Percentiles rank a stretch among this genome's conserved stretches.
Conservation (phyloP, 2,797 vertebrate genomes). For the Cynodonichthys magdalenae region DNA sequence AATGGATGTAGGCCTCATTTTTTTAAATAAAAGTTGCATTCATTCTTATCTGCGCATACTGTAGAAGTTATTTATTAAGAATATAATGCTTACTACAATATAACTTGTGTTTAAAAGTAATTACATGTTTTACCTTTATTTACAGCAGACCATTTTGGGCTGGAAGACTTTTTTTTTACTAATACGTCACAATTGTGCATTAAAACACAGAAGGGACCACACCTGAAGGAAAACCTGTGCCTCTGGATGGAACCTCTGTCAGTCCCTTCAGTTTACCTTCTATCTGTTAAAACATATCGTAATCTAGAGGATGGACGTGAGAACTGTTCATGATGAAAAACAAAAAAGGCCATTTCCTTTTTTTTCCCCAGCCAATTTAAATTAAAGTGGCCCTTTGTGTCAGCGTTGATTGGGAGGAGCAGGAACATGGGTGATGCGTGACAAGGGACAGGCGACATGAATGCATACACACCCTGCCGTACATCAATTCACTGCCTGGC, state of each 20-base stretch:
- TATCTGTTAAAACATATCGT: conserved; percentile 36
- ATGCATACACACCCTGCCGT: conserved; percentile 54
- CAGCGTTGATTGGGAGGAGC: conserved; percentile 59
- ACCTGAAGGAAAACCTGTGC: conserved; percentile 46
- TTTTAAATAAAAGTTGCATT: too few species aligned
- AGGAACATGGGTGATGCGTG: conserved; percentile 49
- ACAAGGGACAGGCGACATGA: conserved; percentile 54
- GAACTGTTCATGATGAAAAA: conserved; percentile 17
- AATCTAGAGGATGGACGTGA: conserved; percentile 26
- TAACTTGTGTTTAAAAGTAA: too few species aligned
- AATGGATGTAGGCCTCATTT: too few species aligned
- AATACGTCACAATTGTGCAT: too few species aligned
- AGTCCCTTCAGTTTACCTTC: conserved; percentile 49
- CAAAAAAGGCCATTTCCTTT: conserved; percentile 25
- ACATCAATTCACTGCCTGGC: conserved; percentile 69
- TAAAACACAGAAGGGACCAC: conserved; percentile 27
- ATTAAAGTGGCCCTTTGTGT: conserved; percentile 62
- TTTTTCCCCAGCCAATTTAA: conserved; percentile 45
- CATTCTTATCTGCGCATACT: too few species aligned
- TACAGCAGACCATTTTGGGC: too few species aligned
- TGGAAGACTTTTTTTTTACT: too few species aligned
- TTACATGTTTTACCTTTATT: too few species aligned
- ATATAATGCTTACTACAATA: too few species aligned
- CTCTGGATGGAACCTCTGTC: conserved; percentile 47
- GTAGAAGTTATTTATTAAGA: too few species aligned